phyloP scores from a whole-genome alignment of 2,113 vertebrate genomes.

The Paralichthys olivaceus region DNA sequence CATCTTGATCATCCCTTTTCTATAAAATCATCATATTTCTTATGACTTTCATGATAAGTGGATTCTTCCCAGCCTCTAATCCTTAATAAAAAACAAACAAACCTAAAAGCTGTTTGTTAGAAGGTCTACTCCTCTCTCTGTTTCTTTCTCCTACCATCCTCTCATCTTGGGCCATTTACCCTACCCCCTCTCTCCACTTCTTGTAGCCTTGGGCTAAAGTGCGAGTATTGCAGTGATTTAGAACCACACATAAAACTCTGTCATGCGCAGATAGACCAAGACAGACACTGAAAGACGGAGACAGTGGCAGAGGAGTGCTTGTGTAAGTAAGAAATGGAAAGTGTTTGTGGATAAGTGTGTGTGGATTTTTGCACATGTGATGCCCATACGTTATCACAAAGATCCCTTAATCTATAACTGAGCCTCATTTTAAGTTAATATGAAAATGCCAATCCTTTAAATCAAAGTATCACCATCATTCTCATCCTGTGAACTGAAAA shows the following conservation, averaged over 20 bases:
- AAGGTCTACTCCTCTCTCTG: conserved; percentile 31
- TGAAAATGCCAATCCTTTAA: conserved; percentile 40
- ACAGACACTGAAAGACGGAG: conserved; percentile 36
- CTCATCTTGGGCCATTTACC: conserved; percentile 52
- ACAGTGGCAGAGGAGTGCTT: conserved; percentile 17
- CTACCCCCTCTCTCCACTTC: conserved; percentile 23
- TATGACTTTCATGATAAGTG: conserved; percentile 1
- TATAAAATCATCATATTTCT: too few relatives aligned
- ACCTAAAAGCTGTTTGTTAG: conserved; percentile 25
- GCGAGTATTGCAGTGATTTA: conserved; percentile 64
- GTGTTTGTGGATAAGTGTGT: conserved; percentile 9
- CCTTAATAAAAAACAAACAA: conserved; percentile 28
- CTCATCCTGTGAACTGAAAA: conserved; percentile 9
- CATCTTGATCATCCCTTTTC: too few relatives aligned
- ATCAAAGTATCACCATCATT: too few relatives aligned
- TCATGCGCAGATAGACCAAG: conserved; percentile 43
- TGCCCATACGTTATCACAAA: conserved; percentile 12
- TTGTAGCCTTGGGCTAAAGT: conserved; percentile 64
- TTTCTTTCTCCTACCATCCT: conserved; percentile 37
- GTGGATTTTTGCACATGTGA: conserved; percentile 1
- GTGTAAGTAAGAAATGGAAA: conserved; percentile 20
- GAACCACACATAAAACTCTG: conserved; percentile 59
- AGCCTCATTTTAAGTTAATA: conserved; percentile 40
- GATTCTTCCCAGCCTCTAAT: background rate
- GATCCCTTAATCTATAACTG: conserved; percentile 11